Evolutionary conservation across 2,113 vertebrate genomes (phyloP).

Genomic region (Opisthocomus hoazin): DNA sequence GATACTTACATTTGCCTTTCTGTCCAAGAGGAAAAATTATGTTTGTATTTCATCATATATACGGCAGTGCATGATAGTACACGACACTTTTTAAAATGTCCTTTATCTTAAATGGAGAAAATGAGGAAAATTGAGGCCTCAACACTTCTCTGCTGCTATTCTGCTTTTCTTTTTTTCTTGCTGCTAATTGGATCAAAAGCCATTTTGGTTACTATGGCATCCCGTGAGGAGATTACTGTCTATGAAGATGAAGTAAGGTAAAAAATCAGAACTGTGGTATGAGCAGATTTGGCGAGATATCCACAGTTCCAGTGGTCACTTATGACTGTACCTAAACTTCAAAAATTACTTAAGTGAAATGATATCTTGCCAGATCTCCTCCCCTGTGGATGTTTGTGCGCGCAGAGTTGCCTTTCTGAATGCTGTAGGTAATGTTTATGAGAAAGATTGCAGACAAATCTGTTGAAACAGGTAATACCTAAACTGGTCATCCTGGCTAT

Average conservation of each 20-base stretch:
- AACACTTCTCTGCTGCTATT: constrained; percentile 58
- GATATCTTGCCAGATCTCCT: constrained; percentile 6
- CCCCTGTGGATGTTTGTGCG: not conserved
- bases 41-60: not conserved
- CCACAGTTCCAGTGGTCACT: not conserved
- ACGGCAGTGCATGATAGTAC: not conserved
- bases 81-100: not conserved
- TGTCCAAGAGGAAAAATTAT: not conserved
- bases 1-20: not conserved
- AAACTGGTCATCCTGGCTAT: not conserved
- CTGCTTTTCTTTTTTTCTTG: constrained; percentile 69
- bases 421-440: not conserved
- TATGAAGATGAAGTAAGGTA: constrained; percentile 80
- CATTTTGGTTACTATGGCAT: constrained; percentile 72
- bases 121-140: not conserved
- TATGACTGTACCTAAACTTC: not conserved
- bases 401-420: not conserved
- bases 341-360: not conserved
- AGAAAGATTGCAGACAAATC: not conserved
- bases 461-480: not conserved
- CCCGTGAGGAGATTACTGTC: constrained; percentile 71
- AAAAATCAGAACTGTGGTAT: constrained; percentile 33
- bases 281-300: constrained; percentile 4
- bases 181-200: constrained; percentile 75
- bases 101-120: not conserved